Evolutionary conservation across 1,140 invertebrate species (phyloP), one percentile per base, ranked within the genome.

Genomic region (Arion vulgaris): DNA sequence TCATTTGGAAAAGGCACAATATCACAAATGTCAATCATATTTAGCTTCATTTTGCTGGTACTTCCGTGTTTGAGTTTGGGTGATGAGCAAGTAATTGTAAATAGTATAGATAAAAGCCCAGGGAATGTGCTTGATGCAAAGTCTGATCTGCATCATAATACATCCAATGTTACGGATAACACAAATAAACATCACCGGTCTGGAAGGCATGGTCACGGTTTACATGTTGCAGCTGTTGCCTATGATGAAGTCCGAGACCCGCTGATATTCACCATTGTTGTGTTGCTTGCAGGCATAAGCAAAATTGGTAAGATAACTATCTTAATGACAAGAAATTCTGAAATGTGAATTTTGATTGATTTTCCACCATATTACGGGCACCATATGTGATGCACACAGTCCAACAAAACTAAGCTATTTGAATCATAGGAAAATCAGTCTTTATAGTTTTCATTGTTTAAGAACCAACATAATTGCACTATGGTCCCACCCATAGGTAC

Each of bases 201-300:
- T 49, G 19, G 19, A 49, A 17, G 36, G 41, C 34, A 82, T 80
- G 66, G 49, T 32, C 38, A 80, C 15, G 32, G 38, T n/a, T 19
- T 71, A 0, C 92, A 93, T 74, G 83, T 90, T 26, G 85, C 84
- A 0, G 72, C 72, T 51, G 73, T 85, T 71, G 84, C 84, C 28
- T 89, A 85, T 82, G 85, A 89, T 4, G 84, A 86, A 45, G 85
- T 90, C 15, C 74, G 81, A 73, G 79, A 85, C 11, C 89, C 89
- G 9, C 83, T 90, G 9, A 84, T 90, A 49, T 88, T 89, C 39
- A 83, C 87, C 1, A 77, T 90, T 0, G 88, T 90, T 34, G 69
- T 90, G 7, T 81, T 89, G 45, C 74, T 87, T 78, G 87, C 89
- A 45, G 89, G 87, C n/a, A 68, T 90, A 11, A 85, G 84, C 36